Conservation (phyloP, 2,888 invertebrate species). For the Polia nebulosa region DNA sequence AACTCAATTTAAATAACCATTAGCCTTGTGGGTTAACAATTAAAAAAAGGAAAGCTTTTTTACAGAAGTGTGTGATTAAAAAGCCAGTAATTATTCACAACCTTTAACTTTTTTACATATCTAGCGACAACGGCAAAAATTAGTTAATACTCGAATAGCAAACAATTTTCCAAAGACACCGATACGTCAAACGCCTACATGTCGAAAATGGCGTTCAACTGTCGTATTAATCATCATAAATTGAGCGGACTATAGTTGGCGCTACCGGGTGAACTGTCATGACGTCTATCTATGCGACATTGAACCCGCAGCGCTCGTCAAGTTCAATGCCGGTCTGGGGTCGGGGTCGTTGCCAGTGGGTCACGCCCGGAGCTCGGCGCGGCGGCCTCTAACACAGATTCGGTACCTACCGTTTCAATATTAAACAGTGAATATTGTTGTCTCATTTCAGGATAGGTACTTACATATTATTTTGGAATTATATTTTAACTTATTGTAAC, state of each 20-base stretch:
- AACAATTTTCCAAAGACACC: background rate
- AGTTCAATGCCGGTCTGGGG: conserved; percentile 44
- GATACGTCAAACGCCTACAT: background rate
- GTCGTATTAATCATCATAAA: background rate
- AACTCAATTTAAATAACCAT: background rate
- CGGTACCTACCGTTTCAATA: background rate
- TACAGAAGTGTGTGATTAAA: too few relatives aligned
- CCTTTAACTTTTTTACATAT: too few relatives aligned
- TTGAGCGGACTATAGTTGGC: background rate
- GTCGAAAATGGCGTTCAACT: background rate
- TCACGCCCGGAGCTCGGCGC: conserved; percentile 15
- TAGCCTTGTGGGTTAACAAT: background rate
- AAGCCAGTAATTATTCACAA: too few relatives aligned
- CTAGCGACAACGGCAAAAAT: background rate
- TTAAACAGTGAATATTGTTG: background rate
- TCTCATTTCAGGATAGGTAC: background rate
- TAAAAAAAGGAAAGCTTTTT: too few relatives aligned
- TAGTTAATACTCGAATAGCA: background rate
- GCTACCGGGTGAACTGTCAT: background rate
- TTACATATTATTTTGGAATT: background rate
- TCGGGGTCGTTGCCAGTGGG: conserved; percentile 40
- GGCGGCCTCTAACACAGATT: too few relatives aligned
- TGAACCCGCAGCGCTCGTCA: conserved; percentile 26
- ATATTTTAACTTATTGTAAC: background rate
- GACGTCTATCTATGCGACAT: conserved; percentile 18